Conservation (phyloP, 2,888 invertebrate genomes). For the Eretmocerus hayati region DNA sequence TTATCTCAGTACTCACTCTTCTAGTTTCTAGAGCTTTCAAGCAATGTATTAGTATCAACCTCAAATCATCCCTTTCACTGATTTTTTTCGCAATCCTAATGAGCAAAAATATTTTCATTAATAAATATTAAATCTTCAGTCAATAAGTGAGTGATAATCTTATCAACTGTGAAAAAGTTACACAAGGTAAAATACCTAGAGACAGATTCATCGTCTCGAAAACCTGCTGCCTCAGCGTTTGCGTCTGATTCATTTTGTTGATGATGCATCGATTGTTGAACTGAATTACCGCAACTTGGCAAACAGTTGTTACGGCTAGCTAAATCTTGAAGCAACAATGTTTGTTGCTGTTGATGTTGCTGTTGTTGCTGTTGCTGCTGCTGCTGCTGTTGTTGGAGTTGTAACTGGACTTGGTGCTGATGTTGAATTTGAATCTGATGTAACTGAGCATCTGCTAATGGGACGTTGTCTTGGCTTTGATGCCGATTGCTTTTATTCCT, state of each 20-base stretch:
- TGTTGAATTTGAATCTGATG: not conserved
- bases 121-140: not conserved
- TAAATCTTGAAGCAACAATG: no score
- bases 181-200: constrained; percentile 9
- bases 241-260: not conserved
- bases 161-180: no score
- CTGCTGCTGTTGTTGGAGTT: no score
- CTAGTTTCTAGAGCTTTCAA: constrained; percentile 9
- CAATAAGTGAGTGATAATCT: not conserved
- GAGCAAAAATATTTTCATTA: no score
- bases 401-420: constrained; percentile 17
- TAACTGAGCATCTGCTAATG: constrained; percentile 36
- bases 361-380: constrained; percentile 27
- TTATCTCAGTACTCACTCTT: constrained; percentile 9
- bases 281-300: no score
- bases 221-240: not conserved
- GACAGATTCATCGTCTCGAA: constrained; percentile 5
- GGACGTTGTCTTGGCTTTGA: constrained; percentile 33
- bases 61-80: constrained; percentile 8
- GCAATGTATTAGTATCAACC: constrained; percentile 8
- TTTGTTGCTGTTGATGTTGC: no score
- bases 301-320: no score
- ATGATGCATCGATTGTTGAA: not conserved
- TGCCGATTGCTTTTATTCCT: constrained; percentile 40
- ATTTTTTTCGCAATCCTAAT: constrained; percentile 14